Base-by-base conservation (phyloP, 1,140 invertebrate genomes). In the Kradibia gibbosae region DNA sequence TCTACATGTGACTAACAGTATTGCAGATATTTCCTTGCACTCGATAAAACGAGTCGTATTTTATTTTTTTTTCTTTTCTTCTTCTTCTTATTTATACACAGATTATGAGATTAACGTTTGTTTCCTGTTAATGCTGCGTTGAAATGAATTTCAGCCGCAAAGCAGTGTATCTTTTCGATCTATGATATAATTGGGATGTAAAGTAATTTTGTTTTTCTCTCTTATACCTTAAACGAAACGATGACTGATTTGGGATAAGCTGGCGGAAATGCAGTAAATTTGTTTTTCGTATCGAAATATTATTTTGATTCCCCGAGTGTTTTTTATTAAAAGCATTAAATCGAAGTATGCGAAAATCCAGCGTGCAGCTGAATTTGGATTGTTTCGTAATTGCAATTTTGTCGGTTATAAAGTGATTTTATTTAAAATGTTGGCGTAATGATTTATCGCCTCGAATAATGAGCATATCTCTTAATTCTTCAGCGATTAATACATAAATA, bases 1-100 rank as follows among this genome's bases (percentile, higher is more conserved):
- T 22, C 17, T 62, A 17, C 3, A 67, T 39, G 34, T 67, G 62
- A 67, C 62, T 67, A 67, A 67, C 62, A 39, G 62, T 39, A 67
- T 34, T 34, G 25, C 20, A n/a, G 34, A 65, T 39, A 67, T 67
- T 67, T 67, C 17, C 7, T 20, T 67, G 20, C 20, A 39, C n/a
- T 39, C 22, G 62, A 39, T 67, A 67, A 39, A 5, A 53, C 20
- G 15, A 53, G 4, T 15, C 36, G 0, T 22, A 11, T 34, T 36
- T 67, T 3, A 31, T 28, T 28, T 60, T 28, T 60, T 60, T 31
- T 48, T 8, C 15, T 48, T 48, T 28, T 28, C 10, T 31, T 13
- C 11, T 28, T 53, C 22, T 62, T 31, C 57, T 25, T 67, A 39
- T 39, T 13, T 67, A 39, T 15, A 10, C 13, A 3, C 4, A 57